Percentiles rank a stretch among this genome's conserved stretches.
Evolutionary conservation across 2,797 vertebrate species (phyloP).

Genomic region (Acipenser transmontanus): DNA sequence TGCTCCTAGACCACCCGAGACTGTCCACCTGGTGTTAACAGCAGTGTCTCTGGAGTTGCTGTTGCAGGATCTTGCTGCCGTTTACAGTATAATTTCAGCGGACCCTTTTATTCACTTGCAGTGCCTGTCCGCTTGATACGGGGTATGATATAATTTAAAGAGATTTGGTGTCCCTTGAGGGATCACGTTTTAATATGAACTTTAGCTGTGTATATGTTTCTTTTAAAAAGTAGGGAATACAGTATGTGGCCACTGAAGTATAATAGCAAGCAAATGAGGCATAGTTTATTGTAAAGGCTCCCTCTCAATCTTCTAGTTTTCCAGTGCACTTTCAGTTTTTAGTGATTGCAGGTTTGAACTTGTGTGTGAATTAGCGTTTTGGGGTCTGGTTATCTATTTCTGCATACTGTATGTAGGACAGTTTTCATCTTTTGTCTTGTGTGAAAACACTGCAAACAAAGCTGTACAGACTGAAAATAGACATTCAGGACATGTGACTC

Average conservation of each 20-base stretch:
- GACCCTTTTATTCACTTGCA: slow-evolving; percentile 25
- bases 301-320: background rate
- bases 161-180: background rate
- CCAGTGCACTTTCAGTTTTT: slow-evolving; percentile 7
- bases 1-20: background rate
- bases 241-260: background rate
- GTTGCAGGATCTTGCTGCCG: background rate
- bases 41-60: background rate
- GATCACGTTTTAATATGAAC: background rate
- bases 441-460: background rate
- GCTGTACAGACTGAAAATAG: background rate
- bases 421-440: background rate
- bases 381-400: background rate
- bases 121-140: slow-evolving; percentile 41
- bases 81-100: background rate
- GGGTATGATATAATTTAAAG: background rate
- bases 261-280: background rate
- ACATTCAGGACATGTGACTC: background rate
- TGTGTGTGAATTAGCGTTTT: background rate
- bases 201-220: slow-evolving; percentile 3
- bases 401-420: background rate
- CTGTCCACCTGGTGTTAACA: background rate
- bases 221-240: background rate
- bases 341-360: background rate
- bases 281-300: background rate